A percentile compares a stretch with the other conserved stretches of the same genome.
phyloP scores from a whole-genome alignment of 2,888 invertebrate species.

The Spodoptera picta region DNA sequence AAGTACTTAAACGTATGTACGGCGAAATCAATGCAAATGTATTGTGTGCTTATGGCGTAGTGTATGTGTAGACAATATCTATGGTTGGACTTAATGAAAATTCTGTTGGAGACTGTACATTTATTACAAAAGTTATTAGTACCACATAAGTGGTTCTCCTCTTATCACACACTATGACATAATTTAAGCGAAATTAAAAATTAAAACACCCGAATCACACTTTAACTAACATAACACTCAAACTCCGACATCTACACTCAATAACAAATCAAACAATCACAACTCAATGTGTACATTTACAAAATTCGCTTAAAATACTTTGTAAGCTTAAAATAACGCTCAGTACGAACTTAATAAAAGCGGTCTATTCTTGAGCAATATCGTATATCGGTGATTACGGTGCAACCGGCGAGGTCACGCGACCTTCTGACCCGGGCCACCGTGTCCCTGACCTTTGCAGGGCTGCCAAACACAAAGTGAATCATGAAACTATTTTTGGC shows the following conservation, averaged over 20 bases:
- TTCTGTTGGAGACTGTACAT: slow-evolving; percentile 6
- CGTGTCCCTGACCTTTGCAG: slow-evolving; percentile 59
- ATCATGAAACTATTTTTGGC: slow-evolving; percentile 42
- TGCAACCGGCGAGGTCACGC: slow-evolving; percentile 56
- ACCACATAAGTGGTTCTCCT: no score
- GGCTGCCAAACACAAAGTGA: slow-evolving; percentile 41
- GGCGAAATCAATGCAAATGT: slow-evolving; percentile 49
- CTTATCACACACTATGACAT: no score
- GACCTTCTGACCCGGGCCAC: slow-evolving; percentile 50
- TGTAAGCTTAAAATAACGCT: slow-evolving; percentile 26
- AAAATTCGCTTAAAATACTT: no score
- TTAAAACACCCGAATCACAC: no score
- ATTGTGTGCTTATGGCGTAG: slow-evolving; percentile 21
- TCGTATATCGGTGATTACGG: slow-evolving; percentile 62
- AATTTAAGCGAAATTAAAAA: no score
- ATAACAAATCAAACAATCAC: no score
- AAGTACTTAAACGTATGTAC: slow-evolving; percentile 34
- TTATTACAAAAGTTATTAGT: no score
- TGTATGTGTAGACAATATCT: slow-evolving; percentile 6
- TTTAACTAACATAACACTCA: no score
- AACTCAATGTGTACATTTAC: no score
- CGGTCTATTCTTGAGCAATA: slow-evolving; percentile 47
- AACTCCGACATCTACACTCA: no score
- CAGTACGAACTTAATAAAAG: slow-evolving; percentile 37
- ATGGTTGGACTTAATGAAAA: slow-evolving; percentile 12